A percentile compares a stretch with the other conserved stretches of the same genome.
phyloP scores from a whole-genome alignment of 2,888 invertebrate species.

The Drepana falcataria region DNA sequence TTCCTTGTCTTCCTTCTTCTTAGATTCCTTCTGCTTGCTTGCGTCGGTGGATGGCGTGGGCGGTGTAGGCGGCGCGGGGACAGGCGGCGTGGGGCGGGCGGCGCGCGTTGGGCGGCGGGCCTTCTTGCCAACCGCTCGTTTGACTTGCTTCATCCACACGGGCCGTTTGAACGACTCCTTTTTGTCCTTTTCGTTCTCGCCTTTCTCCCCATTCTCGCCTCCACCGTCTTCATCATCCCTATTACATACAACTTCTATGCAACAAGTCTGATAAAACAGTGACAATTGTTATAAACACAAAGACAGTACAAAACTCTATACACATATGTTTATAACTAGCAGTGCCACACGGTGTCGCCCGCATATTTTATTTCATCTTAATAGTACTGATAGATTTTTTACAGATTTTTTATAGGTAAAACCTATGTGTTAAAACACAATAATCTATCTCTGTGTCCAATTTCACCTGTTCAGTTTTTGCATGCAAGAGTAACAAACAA shows the following conservation, averaged over 20 bases:
- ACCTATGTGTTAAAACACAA: too few species aligned
- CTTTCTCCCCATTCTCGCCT: slow-evolving; percentile 58
- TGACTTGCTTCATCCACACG: slow-evolving; percentile 48
- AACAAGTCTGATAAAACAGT: too few species aligned
- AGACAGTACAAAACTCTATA: too few species aligned
- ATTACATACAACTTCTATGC: neutral
- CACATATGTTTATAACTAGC: too few species aligned
- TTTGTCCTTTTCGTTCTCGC: slow-evolving; percentile 64
- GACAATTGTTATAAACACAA: too few species aligned
- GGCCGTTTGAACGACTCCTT: slow-evolving; percentile 82
- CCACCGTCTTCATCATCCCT: slow-evolving; percentile 79
- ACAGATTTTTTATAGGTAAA: too few species aligned
- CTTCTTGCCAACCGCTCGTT: slow-evolving; percentile 44
- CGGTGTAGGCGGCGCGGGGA: slow-evolving; percentile 31
- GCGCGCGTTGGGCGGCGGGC: slow-evolving; percentile 36
- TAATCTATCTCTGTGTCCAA: too few species aligned
- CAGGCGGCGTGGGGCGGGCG: slow-evolving; percentile 36
- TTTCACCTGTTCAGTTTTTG: too few species aligned
- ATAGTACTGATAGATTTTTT: too few species aligned
- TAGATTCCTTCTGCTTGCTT: slow-evolving; percentile 60
- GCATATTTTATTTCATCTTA: too few species aligned
- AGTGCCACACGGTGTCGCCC: too few species aligned
- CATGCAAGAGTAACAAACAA: too few species aligned
- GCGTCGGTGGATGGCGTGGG: slow-evolving; percentile 31
- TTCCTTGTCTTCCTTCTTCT: slow-evolving; percentile 60